phyloP scores from a whole-genome alignment of 2,888 invertebrate species.

The Cephus pygmeus region DNA sequence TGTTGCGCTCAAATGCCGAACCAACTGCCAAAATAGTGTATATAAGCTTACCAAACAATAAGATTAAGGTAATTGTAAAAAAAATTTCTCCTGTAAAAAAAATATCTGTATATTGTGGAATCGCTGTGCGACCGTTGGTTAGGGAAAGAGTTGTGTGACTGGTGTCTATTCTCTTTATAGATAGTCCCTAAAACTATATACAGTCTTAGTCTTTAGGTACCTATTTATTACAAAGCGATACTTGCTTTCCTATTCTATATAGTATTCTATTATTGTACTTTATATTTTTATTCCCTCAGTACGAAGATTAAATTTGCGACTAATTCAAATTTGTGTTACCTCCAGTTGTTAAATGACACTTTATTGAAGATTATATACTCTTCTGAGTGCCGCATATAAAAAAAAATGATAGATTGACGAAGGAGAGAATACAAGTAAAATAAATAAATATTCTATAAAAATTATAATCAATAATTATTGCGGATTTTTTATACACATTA shows the following conservation, averaged over 20 bases:
- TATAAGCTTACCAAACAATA: not conserved
- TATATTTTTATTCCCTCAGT: not conserved
- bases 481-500: not conserved
- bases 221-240: not conserved
- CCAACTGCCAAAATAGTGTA: not conserved
- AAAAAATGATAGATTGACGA: not conserved
- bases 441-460: not conserved
- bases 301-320: not conserved
- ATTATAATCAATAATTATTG: not conserved
- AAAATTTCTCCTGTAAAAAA: not conserved
- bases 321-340: not conserved
- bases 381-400: too few relatives aligned
- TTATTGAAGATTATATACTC: not conserved
- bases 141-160: not conserved
- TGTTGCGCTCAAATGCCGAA: not conserved
- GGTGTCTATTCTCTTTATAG: not conserved
- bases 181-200: not conserved
- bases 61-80: not conserved
- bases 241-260: not conserved
- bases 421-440: not conserved
- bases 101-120: not conserved
- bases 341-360: not conserved
- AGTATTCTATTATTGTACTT: not conserved
- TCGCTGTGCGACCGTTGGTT: not conserved
- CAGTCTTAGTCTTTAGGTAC: not conserved